Conservation (phyloP, 1,140 invertebrate genomes). For the Lasioglossum albipes region DNA sequence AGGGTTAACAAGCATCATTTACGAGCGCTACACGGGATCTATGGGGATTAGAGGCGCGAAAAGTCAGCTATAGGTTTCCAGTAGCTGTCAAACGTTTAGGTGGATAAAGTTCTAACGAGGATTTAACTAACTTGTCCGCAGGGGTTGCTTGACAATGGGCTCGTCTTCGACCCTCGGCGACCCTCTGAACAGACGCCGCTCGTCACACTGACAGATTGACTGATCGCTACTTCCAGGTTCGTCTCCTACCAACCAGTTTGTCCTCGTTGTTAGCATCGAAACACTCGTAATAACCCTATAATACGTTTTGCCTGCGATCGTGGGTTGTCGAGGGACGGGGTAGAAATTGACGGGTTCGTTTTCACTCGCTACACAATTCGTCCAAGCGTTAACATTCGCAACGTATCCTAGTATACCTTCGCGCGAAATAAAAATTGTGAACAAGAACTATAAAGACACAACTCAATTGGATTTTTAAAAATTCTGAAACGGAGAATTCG, state of each 20-base stretch:
- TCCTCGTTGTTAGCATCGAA: slow-evolving; percentile 21
- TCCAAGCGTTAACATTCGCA: background rate
- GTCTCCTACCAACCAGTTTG: background rate
- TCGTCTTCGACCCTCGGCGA: slow-evolving; percentile 61
- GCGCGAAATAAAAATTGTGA: too few relatives aligned
- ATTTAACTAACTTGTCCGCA: slow-evolving; percentile 68
- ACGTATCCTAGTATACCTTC: too few relatives aligned
- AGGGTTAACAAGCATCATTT: too few relatives aligned
- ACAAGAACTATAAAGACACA: too few relatives aligned
- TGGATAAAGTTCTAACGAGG: slow-evolving; percentile 67
- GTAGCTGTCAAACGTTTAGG: slow-evolving; percentile 32
- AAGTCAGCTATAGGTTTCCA: slow-evolving; percentile 24
- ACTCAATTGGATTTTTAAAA: too few relatives aligned
- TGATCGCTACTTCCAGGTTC: slow-evolving; percentile 57
- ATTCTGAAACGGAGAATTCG: too few relatives aligned
- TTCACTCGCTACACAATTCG: background rate
- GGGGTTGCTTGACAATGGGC: slow-evolving; percentile 63
- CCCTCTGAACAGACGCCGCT: slow-evolving; percentile 58
- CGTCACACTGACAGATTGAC: slow-evolving; percentile 63
- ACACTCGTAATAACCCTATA: slow-evolving; percentile 31
- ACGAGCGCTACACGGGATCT: background rate
- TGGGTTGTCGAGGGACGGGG: background rate
- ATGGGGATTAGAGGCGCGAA: slow-evolving; percentile 1
- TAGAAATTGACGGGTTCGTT: background rate
- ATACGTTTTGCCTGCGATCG: background rate